phyloP scores from a whole-genome alignment of 2,113 vertebrate species.

The Cryptomyrus ogoouensis region DNA sequence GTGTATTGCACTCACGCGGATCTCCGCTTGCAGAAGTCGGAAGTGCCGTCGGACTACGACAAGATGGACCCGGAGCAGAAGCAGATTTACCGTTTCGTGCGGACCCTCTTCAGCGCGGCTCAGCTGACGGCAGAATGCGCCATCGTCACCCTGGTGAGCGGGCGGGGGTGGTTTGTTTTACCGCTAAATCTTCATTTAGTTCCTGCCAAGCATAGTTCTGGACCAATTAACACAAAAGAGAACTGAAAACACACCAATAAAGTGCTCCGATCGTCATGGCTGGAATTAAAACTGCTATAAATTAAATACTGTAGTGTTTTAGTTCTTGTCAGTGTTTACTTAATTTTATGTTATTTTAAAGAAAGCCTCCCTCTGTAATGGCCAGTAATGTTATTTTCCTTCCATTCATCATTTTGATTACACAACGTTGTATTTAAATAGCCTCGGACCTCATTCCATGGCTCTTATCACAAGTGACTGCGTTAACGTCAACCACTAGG shows the following conservation, averaged over 20 bases:
- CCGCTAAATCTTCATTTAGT: background rate
- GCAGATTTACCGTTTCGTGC: constrained; percentile 97
- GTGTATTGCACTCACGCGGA: background rate
- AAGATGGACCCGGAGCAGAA: constrained; percentile 97
- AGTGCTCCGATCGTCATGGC: background rate
- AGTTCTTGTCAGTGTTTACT: background rate
- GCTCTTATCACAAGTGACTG: background rate
- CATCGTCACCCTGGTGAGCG: constrained; percentile 94
- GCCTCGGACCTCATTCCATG: background rate
- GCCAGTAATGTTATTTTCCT: background rate
- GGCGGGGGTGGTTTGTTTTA: background rate
- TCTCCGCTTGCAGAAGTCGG: constrained; percentile 73
- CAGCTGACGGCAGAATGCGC: constrained; percentile 98
- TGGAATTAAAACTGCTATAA: background rate
- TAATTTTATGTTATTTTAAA: background rate
- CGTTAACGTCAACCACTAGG: background rate
- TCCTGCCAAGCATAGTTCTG: background rate
- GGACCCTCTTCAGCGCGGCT: constrained; percentile 94
- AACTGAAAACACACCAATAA: background rate
- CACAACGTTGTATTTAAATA: background rate
- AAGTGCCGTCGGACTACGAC: constrained; percentile 92
- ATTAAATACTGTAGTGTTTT: background rate
- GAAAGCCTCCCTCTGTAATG: background rate
- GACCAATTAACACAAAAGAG: background rate
- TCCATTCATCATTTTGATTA: background rate